Percentiles rank a stretch among this genome's conserved stretches.
These are phyloP conservation scores for Pelvicachromis taeniatus DNA, from an alignment of 2,113 vertebrate species.

Conservation along the genomic window DNA sequence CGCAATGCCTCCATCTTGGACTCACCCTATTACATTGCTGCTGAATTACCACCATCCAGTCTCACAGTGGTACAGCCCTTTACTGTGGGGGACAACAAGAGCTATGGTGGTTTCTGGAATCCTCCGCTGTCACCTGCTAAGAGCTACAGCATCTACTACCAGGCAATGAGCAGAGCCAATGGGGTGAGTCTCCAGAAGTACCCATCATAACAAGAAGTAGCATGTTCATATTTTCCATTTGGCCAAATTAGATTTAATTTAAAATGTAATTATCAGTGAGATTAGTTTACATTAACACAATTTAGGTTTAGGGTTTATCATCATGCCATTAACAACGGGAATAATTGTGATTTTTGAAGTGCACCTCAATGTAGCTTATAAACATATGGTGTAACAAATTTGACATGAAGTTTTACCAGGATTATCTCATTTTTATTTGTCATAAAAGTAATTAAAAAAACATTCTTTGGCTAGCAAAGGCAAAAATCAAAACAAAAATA, in stretches of 20 bases:
- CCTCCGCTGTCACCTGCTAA: slow-evolving; percentile 91
- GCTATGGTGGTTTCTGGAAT: slow-evolving; percentile 96
- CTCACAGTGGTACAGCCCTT: slow-evolving; percentile 87
- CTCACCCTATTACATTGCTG: slow-evolving; percentile 91
- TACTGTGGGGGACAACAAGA: slow-evolving; percentile 96
- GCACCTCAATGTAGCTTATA: neutral
- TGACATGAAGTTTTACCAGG: neutral
- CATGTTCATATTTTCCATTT: neutral
- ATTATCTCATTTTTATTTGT: neutral
- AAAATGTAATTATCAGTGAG: neutral
- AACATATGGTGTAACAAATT: neutral
- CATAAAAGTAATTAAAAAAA: neutral
- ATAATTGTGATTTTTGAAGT: neutral
- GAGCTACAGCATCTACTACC: slow-evolving; percentile 98
- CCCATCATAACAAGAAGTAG: neutral
- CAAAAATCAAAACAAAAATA: neutral
- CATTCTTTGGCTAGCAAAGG: neutral
- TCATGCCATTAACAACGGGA: neutral
- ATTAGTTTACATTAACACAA: neutral
- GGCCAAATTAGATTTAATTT: neutral
- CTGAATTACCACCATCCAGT: slow-evolving; percentile 85
- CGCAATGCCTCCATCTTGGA: slow-evolving; percentile 86
- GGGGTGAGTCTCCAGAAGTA: slow-evolving; percentile 79
- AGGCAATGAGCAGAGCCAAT: slow-evolving; percentile 93
- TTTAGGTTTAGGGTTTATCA: neutral